A percentile compares a stretch with the other conserved stretches of the same genome.
These are phyloP conservation scores for Heliothis virescens DNA, from an alignment of 1,140 invertebrate genomes.

Conservation along the genomic window DNA sequence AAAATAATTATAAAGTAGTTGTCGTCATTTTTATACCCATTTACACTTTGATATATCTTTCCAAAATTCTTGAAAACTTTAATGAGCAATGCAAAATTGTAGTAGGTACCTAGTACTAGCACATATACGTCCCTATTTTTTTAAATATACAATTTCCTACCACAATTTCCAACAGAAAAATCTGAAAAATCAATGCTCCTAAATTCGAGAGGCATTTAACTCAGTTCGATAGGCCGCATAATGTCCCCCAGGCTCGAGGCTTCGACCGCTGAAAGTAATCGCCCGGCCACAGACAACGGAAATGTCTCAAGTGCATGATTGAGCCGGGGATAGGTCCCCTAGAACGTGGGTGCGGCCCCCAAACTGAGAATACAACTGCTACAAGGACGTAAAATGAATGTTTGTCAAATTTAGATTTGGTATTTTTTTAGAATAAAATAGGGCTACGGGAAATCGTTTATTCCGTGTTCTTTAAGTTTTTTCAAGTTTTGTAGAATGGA, in stretches of 20 bases:
- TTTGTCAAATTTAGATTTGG: not conserved
- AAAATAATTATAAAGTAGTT: too few species aligned
- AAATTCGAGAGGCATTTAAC: not conserved
- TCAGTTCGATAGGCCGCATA: not conserved
- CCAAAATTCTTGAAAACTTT: too few species aligned
- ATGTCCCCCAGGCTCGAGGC: slow-evolving; percentile 43
- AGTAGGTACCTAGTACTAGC: too few species aligned
- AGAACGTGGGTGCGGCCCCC: not conserved
- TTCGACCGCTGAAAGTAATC: slow-evolving; percentile 59
- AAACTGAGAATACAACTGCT: not conserved
- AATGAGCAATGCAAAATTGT: too few species aligned
- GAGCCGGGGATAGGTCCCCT: slow-evolving; percentile 64
- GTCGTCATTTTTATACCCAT: too few species aligned
- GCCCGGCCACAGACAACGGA: slow-evolving; percentile 66
- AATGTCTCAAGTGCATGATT: slow-evolving; percentile 82
- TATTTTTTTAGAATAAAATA: not conserved
- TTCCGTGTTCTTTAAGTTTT: not conserved
- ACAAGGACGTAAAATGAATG: not conserved
- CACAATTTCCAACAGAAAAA: too few species aligned
- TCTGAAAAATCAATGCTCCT: not conserved
- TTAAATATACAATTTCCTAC: too few species aligned
- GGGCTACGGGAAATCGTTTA: not conserved
- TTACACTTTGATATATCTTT: too few species aligned
- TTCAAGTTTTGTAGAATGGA: not conserved
- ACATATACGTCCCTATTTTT: too few species aligned